Evolutionary conservation across 53 echinoderm and acorn worm genomes (phyloP).

Genomic region (Paracentrotus lividus): DNA sequence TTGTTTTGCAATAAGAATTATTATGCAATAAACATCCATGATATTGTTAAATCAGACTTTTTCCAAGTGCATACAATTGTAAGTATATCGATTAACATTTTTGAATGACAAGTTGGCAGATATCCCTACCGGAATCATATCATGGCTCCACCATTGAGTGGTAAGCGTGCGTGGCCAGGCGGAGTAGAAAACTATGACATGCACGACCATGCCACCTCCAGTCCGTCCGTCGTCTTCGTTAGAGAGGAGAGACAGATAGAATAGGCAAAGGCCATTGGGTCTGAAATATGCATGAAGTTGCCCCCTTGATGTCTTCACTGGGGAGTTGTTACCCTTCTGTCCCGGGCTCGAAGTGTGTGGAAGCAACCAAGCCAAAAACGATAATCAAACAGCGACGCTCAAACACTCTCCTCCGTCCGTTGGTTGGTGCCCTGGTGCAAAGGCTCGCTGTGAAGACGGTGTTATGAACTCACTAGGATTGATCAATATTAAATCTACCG

Average conservation of each 20-base stretch:
- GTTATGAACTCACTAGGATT: slow-evolving; percentile 13
- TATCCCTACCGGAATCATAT: not conserved
- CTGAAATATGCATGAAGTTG: slow-evolving; percentile 64
- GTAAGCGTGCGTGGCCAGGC: not conserved
- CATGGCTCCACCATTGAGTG: not conserved
- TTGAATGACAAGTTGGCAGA: slow-evolving; percentile 31
- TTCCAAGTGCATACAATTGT: not conserved
- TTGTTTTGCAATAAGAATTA: not conserved
- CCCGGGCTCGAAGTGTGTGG: slow-evolving; percentile 26
- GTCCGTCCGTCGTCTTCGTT: too few relatives aligned
- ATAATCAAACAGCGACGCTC: slow-evolving; percentile 42
- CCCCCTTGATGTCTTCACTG: slow-evolving; percentile 28
- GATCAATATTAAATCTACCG: not conserved
- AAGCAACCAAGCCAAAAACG: slow-evolving; percentile 29
- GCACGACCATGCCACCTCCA: not conserved
- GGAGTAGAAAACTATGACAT: not conserved
- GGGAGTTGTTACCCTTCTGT: slow-evolving; percentile 57
- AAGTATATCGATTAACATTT: not conserved
- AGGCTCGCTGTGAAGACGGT: not conserved
- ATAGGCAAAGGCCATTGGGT: slow-evolving; percentile 48
- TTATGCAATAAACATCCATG: not conserved
- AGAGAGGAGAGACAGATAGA: not conserved
- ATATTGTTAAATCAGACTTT: not conserved
- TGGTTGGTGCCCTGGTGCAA: not conserved
- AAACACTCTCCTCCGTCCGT: too few relatives aligned